Conservation (phyloP, 2,888 invertebrate genomes). For the Drosophila picticornis region DNA sequence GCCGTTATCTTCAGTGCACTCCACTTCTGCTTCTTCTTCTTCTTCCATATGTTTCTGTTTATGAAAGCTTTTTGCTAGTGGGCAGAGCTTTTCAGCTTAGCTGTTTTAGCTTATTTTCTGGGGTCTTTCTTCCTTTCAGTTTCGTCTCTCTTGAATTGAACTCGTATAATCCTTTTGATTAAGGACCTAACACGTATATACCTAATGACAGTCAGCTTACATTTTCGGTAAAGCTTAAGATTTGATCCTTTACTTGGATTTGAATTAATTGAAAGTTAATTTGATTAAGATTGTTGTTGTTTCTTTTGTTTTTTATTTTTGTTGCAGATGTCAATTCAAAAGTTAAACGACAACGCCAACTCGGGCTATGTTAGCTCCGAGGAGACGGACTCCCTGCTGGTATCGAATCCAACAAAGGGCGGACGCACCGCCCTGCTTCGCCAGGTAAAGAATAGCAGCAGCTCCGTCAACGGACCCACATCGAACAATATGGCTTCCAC, state of each 20-base stretch:
- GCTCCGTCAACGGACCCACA: constrained; percentile 84
- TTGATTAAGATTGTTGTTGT: background rate
- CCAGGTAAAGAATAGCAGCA: constrained; percentile 83
- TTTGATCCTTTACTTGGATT: constrained; percentile 1
- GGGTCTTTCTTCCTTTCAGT: background rate
- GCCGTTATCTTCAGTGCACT: constrained; percentile 23
- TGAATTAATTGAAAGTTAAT: background rate
- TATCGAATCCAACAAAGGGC: constrained; percentile 85
- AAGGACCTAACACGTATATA: background rate
- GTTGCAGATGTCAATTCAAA: constrained; percentile 85
- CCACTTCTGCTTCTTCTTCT: background rate
- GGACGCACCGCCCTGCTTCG: constrained; percentile 80
- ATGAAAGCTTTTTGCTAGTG: constrained; percentile 24
- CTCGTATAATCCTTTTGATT: background rate
- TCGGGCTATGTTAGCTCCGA: constrained; percentile 91
- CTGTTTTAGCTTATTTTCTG: constrained; percentile 6
- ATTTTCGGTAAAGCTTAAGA: background rate
- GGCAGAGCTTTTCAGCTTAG: constrained; percentile 1
- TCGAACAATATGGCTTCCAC: constrained; percentile 78
- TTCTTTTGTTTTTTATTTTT: too few relatives aligned
- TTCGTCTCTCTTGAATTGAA: background rate
- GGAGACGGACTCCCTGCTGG: constrained; percentile 92
- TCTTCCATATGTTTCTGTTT: constrained; percentile 4
- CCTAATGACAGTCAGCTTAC: background rate
- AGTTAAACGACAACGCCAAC: constrained; percentile 87